Base-by-base conservation (phyloP, 2,113 vertebrate species). In the Lampris megalopsis region DNA sequence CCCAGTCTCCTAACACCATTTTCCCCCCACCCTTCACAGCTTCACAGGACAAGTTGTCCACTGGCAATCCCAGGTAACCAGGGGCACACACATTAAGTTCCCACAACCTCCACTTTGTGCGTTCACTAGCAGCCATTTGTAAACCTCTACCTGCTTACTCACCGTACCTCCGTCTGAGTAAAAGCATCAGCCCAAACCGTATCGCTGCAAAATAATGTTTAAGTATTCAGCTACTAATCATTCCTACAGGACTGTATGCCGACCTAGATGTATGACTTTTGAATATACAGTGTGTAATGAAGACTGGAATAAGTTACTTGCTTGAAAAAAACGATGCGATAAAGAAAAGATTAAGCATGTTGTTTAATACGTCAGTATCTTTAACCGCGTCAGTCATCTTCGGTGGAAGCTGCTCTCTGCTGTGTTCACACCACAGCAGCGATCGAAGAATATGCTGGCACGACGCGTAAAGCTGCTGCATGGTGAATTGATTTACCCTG, bases 181-280 rank as follows among this genome's bases (percentile, higher is more conserved):
- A 52, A 24, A 8, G 37, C 43, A 7, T 45, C 43, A 5, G 43
- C 24, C 24, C 24, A 42, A 45, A 45, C 7, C 4, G 4, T 5
- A 45, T 38, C 4, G 9, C 38, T 5, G 43, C 74, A 63, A 11
- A 43, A 56, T 68, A 48, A 37, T 63, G 60, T 47, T 1, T 5
- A 70, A 2, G 54, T 53, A 47, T 72, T 73, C 35, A 63, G n/a
- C 43, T n/a, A n/a, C 43, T 50, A 8, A 9, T 38, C 40, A 10
- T 43, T 9, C 67, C 50, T 62, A 45, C 63, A 56, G 4, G 43
- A 53, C 47, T 50, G 63, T 63, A 71, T 66, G n/a, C 40, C 79
- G 74, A 71, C 68, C 78, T 68, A 81, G 50, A 81, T 87, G 62
- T 71, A 40, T 6, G 42, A 57, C 78, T 81, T 45, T 72, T 67